A percentile compares a stretch with the other conserved stretches of the same genome.
Conservation (phyloP, 2,888 invertebrate species). For the Tethea ocularis region DNA sequence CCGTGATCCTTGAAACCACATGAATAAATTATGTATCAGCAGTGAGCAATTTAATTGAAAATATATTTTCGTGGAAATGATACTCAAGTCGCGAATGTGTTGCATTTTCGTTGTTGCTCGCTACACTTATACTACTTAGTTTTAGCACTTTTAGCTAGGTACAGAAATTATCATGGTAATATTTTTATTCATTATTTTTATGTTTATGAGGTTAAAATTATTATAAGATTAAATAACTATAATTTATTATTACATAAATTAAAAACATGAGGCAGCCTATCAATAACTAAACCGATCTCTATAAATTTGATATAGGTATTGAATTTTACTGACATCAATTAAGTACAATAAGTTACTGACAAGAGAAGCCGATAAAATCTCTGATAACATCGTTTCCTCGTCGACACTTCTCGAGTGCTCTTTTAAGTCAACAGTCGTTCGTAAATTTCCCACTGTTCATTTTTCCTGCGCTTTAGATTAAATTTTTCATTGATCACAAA, state of each 20-base stretch:
- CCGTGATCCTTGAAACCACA: background rate
- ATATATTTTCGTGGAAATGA: background rate
- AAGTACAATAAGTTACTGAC: background rate
- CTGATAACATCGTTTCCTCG: background rate
- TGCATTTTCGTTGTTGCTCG: background rate
- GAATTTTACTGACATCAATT: no score
- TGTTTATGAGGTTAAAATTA: no score
- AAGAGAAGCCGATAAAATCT: background rate
- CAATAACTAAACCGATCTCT: no score
- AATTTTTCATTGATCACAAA: background rate
- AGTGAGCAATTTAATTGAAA: background rate
- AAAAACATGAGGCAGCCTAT: no score
- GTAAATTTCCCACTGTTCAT: background rate
- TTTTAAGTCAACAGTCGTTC: background rate
- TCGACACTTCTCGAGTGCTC: constrained; percentile 3
- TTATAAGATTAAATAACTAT: no score
- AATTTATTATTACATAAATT: no score
- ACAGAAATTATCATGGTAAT: background rate
- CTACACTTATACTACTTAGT: background rate
- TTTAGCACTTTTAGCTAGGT: no score
- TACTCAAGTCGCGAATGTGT: background rate
- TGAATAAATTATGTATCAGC: constrained; percentile 3
- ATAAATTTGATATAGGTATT: no score
- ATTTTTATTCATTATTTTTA: no score
- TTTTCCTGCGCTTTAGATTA: background rate